These are phyloP conservation scores for Meloidogyne exigua DNA, from an alignment of 1,140 invertebrate genomes.

Conservation along the genomic window DNA sequence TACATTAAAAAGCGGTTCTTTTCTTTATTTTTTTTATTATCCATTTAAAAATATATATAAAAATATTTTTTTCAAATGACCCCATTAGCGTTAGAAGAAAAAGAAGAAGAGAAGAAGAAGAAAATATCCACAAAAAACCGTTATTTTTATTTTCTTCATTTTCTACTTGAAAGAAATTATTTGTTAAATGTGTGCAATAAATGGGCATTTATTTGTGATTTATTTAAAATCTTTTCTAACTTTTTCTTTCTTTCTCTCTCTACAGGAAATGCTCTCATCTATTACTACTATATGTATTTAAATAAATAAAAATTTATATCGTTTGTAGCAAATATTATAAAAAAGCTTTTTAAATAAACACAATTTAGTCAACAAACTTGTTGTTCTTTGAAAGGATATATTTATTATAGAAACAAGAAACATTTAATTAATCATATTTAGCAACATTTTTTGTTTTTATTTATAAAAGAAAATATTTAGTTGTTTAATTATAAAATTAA, in stretches of 20 bases:
- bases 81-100: neutral
- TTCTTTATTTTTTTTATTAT: neutral
- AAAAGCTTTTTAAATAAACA: neutral
- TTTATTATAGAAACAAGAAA: neutral
- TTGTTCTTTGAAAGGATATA: neutral
- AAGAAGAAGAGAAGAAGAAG: too few relatives aligned
- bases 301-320: too few relatives aligned
- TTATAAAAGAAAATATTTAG: neutral
- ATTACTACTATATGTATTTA: too few relatives aligned
- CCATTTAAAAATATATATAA: neutral
- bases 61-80: neutral
- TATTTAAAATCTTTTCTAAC: too few relatives aligned
- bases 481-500: too few relatives aligned
- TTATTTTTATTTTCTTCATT: neutral
- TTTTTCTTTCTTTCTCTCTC: neutral
- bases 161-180: neutral
- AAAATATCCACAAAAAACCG: neutral
- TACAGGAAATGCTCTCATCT: neutral
- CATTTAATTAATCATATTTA: neutral
- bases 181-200: slow-evolving; percentile 1
- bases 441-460: neutral
- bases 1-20: neutral
- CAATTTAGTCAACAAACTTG: neutral
- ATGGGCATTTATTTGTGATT: neutral
- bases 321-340: neutral